These are phyloP conservation scores for Stomatorhinus ivindoensis DNA, from an alignment of 2,113 vertebrate species.

Conservation along the genomic window DNA sequence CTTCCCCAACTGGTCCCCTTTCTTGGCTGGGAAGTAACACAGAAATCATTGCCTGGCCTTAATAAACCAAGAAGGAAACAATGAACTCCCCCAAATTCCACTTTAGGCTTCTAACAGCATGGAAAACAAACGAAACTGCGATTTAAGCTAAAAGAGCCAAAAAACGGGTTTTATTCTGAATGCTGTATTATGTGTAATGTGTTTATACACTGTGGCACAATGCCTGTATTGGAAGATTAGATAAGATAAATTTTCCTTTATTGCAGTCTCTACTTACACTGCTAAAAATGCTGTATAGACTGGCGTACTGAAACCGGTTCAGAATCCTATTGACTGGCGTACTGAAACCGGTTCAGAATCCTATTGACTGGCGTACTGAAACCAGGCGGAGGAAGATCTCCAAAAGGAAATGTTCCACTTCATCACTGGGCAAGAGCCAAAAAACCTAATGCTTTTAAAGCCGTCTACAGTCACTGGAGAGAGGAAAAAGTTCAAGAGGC, in stretches of 20 bases:
- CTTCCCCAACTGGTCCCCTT: neutral
- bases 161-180: neutral
- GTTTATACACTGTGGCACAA: neutral
- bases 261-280: neutral
- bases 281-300: neutral
- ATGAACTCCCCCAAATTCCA: neutral
- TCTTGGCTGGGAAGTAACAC: neutral
- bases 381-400: neutral
- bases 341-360: neutral
- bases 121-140: neutral
- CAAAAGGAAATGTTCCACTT: neutral
- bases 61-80: neutral
- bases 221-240: neutral
- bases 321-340: neutral
- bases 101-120: neutral
- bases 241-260: neutral
- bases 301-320: neutral
- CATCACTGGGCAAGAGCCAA: neutral
- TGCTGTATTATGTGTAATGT: neutral
- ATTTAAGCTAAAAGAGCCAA: neutral
- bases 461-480: neutral
- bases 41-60: neutral
- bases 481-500: neutral
- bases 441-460: neutral
- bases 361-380: neutral